Conservation (phyloP, 2,113 vertebrate genomes). For the Ovibos moschatus region DNA sequence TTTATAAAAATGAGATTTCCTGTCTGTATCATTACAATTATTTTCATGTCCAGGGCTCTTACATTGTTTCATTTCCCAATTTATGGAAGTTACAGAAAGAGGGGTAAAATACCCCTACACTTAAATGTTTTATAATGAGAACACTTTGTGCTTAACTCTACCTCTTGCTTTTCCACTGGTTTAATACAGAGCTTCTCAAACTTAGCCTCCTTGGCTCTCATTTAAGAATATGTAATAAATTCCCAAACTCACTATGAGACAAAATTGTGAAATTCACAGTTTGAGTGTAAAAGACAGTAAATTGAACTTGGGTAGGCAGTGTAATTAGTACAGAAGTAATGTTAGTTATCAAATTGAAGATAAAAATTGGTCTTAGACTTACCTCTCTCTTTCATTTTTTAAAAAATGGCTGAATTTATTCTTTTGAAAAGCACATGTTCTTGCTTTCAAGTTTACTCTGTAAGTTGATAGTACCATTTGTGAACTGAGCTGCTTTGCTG, state of each 20-base stretch:
- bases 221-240: slow-evolving; percentile 50
- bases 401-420: not conserved
- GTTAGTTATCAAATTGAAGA: slow-evolving; percentile 42
- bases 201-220: slow-evolving; percentile 13
- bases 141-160: slow-evolving; percentile 23
- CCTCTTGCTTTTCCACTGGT: not conserved
- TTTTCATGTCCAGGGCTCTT: not conserved
- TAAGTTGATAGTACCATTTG: slow-evolving; percentile 54
- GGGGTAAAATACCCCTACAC: not conserved
- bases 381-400: not conserved
- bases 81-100: slow-evolving; percentile 37
- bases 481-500: slow-evolving; percentile 51
- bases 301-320: slow-evolving; percentile 49
- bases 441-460: slow-evolving; percentile 34
- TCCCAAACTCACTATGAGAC: slow-evolving; percentile 34
- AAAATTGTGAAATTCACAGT: slow-evolving; percentile 28
- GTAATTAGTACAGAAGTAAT: slow-evolving; percentile 42
- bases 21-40: slow-evolving; percentile 29
- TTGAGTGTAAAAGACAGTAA: slow-evolving; percentile 31
- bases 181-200: slow-evolving; percentile 33
- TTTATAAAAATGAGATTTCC: slow-evolving; percentile 47
- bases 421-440: slow-evolving; percentile 20
- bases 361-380: slow-evolving; percentile 39
- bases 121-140: slow-evolving; percentile 43
- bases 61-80: slow-evolving; percentile 40